Conservation (phyloP, 2,888 invertebrate species). For the Hedya salicella region DNA sequence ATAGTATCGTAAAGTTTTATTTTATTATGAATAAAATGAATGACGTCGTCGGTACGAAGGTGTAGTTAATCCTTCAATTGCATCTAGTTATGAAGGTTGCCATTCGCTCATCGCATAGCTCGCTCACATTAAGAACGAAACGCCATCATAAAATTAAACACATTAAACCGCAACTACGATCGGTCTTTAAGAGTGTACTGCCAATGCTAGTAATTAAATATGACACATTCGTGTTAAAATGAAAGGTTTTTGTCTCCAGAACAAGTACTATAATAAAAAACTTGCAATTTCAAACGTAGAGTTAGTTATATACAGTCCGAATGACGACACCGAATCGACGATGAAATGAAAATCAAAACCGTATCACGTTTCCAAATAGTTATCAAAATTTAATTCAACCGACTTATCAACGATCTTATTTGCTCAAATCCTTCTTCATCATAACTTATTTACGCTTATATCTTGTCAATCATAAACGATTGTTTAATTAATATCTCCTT, state of each 20-base stretch:
- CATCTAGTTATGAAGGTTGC: slow-evolving; percentile 39
- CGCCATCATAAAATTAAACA: slow-evolving; percentile 14
- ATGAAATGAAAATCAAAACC: too few relatives aligned
- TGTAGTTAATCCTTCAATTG: slow-evolving; percentile 38
- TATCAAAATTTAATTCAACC: background rate
- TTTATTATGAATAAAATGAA: slow-evolving; percentile 32
- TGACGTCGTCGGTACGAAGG: slow-evolving; percentile 26
- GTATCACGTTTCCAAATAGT: too few relatives aligned
- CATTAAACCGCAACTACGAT: background rate
- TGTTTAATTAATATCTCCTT: slow-evolving; percentile 57
- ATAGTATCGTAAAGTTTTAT: background rate
- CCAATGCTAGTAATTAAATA: background rate
- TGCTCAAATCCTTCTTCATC: slow-evolving; percentile 55
- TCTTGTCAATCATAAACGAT: slow-evolving; percentile 51
- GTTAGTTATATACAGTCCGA: too few relatives aligned
- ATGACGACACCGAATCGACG: too few relatives aligned
- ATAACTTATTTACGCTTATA: slow-evolving; percentile 48
- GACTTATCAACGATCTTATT: slow-evolving; percentile 49
- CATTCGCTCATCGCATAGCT: slow-evolving; percentile 32
- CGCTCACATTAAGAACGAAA: slow-evolving; percentile 26
- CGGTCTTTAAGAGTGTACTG: too few relatives aligned
- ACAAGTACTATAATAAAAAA: too few relatives aligned
- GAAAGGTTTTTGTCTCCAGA: background rate
- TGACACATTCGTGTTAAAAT: background rate
- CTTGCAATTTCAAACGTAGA: too few relatives aligned